Conservation (phyloP, 2,113 vertebrate species). For the Laticauda colubrina region DNA sequence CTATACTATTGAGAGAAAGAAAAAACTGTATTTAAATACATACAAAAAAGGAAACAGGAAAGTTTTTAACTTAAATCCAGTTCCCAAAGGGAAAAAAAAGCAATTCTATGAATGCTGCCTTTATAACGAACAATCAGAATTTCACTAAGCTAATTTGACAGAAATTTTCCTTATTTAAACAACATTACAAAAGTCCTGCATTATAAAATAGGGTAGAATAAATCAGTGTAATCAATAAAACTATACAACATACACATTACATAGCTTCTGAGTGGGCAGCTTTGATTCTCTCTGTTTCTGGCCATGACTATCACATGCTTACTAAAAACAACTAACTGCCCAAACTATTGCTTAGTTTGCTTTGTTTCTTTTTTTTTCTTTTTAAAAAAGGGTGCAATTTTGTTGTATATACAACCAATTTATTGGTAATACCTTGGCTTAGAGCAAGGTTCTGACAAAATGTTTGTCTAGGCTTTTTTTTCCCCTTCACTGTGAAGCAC, state of each 20-base stretch:
- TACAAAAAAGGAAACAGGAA: conserved; percentile 90
- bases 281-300: conserved; percentile 79
- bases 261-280: conserved; percentile 83
- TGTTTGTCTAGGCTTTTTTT: conserved; percentile 90
- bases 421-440: conserved; percentile 90
- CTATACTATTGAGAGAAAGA: conserved; percentile 87
- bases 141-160: conserved; percentile 96
- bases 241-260: conserved; percentile 99
- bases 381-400: conserved; percentile 93
- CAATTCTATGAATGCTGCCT: conserved; percentile 92
- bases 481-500: conserved; percentile 93
- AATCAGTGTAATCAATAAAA: conserved; percentile 99
- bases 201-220: conserved; percentile 99
- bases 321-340: conserved; percentile 90
- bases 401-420: conserved; percentile 92
- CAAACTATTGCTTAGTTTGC: conserved; percentile 97
- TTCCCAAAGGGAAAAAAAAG: conserved; percentile 82
- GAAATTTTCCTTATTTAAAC: conserved; percentile 93
- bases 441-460: conserved; percentile 90
- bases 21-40: conserved; percentile 91
- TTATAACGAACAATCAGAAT: conserved; percentile 95
- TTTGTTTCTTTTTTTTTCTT: conserved; percentile 69
- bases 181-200: conserved; percentile 99
- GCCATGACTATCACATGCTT: conserved; percentile 87
- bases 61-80: conserved; percentile 98